Evolutionary conservation across 2,888 invertebrate genomes (phyloP).

Genomic region (Periphyllus acericola): DNA sequence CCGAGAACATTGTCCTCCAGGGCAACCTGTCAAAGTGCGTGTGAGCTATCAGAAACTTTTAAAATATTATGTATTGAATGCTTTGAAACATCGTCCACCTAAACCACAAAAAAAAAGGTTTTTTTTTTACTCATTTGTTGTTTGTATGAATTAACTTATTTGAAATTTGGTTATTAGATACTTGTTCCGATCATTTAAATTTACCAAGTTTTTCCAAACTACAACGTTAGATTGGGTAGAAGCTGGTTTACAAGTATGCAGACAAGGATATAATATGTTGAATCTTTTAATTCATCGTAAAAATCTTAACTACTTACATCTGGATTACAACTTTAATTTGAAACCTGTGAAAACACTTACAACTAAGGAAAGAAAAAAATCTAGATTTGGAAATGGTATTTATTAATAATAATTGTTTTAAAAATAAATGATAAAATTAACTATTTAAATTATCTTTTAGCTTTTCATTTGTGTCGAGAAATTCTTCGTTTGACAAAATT

Average conservation of each 20-base stretch:
- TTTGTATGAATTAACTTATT: constrained; percentile 13
- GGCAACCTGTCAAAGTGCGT: constrained; percentile 97
- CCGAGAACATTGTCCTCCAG: constrained; percentile 92
- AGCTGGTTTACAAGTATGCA: constrained; percentile 96
- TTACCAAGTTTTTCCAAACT: constrained; percentile 99
- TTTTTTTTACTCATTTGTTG: constrained; percentile 44
- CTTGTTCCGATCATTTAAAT: constrained; percentile 98
- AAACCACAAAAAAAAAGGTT: constrained; percentile 98
- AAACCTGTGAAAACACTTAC: constrained; percentile 99
- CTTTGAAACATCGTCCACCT: constrained; percentile 95
- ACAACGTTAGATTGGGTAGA: constrained; percentile 99
- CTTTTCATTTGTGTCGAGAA: constrained; percentile 99
- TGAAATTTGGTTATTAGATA: constrained; percentile 71
- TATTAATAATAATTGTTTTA: background rate
- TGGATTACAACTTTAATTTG: constrained; percentile 99
- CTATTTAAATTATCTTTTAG: constrained; percentile 69
- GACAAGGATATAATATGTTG: constrained; percentile 99
- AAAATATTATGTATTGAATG: constrained; percentile 98
- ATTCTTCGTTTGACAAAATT: constrained; percentile 97
- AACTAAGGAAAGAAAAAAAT: constrained; percentile 99
- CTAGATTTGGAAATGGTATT: constrained; percentile 91
- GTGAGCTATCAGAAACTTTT: constrained; percentile 99
- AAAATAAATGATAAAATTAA: constrained; percentile 7
- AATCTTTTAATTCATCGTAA: constrained; percentile 98
- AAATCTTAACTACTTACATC: constrained; percentile 98